Conservation (phyloP, 1,140 invertebrate genomes). For the Vollenhovia emeryi region DNA sequence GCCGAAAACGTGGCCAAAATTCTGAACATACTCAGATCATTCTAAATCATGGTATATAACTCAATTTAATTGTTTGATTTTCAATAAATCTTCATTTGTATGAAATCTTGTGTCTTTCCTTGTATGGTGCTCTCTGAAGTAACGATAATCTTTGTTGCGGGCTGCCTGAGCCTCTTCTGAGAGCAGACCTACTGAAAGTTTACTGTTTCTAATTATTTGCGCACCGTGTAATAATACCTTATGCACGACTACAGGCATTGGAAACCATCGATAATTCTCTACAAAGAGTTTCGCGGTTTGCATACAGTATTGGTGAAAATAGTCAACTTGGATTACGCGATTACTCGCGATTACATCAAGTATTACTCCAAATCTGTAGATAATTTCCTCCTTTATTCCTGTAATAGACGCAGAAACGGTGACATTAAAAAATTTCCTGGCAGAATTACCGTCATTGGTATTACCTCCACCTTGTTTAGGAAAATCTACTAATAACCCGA, state of each 20-base stretch:
- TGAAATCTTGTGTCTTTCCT: background rate
- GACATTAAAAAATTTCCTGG: background rate
- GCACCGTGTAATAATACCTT: too few relatives aligned
- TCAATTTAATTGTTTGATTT: too few relatives aligned
- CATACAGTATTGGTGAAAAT: background rate
- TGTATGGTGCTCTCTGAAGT: background rate
- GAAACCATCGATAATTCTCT: background rate
- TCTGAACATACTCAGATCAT: too few relatives aligned
- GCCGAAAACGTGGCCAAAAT: too few relatives aligned
- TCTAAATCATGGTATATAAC: too few relatives aligned
- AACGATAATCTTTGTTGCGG: too few relatives aligned
- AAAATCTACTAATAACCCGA: slow-evolving; percentile 1
- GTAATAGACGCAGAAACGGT: background rate
- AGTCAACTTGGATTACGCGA: background rate
- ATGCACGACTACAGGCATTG: background rate
- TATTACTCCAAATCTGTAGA: background rate
- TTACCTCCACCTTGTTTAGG: background rate
- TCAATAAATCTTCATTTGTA: background rate
- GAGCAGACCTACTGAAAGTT: too few relatives aligned
- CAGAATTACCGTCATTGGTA: slow-evolving; percentile 1
- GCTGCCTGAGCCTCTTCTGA: too few relatives aligned
- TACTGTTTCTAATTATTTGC: too few relatives aligned
- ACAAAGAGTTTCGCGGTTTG: background rate
- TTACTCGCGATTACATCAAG: background rate
- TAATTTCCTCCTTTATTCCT: background rate